phyloP scores from a whole-genome alignment of 2,113 vertebrate genomes.

The Forbesichthys agassizii region DNA sequence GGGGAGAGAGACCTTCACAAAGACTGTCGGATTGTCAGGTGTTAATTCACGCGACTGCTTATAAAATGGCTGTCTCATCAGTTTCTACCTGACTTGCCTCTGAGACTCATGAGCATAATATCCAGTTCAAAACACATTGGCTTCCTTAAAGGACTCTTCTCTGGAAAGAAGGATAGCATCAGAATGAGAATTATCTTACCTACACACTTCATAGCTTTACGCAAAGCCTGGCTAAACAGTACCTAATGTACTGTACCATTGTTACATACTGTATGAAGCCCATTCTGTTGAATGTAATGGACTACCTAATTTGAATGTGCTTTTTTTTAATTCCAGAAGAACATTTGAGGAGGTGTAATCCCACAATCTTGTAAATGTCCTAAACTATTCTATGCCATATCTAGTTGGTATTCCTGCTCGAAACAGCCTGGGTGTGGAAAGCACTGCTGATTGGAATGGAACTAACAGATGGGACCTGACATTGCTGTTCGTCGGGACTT shows the following conservation, averaged over 20 bases:
- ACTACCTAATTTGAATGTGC: too few relatives aligned
- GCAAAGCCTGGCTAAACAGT: too few relatives aligned
- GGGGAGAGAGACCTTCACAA: background rate
- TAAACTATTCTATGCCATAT: background rate
- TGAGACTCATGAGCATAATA: background rate
- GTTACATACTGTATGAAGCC: too few relatives aligned
- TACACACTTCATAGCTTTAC: too few relatives aligned
- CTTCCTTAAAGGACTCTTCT: too few relatives aligned
- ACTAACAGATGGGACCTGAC: slow-evolving; percentile 71
- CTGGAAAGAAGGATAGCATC: too few relatives aligned
- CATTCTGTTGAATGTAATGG: too few relatives aligned
- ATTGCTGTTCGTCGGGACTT: slow-evolving; percentile 65
- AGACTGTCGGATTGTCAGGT: background rate
- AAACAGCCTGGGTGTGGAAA: slow-evolving; percentile 15
- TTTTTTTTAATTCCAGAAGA: background rate
- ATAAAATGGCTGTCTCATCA: background rate
- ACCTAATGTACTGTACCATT: too few relatives aligned
- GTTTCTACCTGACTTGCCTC: slow-evolving; percentile 7
- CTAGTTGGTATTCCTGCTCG: background rate
- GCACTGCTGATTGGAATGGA: slow-evolving; percentile 46
- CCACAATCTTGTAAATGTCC: background rate
- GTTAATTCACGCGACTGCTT: slow-evolving; percentile 14
- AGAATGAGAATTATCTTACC: too few relatives aligned
- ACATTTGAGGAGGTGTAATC: background rate
- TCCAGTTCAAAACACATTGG: too few relatives aligned